These are phyloP conservation scores for Sciurus vulgaris DNA, from an alignment of 2,797 vertebrate species.

Conservation along the genomic window DNA sequence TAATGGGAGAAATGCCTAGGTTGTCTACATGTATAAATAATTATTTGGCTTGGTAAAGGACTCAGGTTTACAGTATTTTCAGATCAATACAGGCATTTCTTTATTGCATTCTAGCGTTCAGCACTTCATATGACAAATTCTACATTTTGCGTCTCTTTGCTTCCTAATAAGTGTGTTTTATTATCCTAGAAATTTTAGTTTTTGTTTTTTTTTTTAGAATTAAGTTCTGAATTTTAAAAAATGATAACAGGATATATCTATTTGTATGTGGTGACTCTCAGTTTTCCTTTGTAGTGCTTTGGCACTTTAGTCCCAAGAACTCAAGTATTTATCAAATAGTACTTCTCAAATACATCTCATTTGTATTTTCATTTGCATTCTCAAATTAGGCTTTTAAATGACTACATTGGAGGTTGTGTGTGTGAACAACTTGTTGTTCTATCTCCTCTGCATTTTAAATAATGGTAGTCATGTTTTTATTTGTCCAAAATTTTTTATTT, in stretches of 20 bases:
- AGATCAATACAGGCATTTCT: not conserved
- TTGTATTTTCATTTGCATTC: not conserved
- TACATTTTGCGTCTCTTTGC: not conserved
- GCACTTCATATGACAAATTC: not conserved
- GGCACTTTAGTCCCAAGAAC: not conserved
- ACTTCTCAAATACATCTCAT: not conserved
- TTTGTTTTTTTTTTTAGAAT: not conserved
- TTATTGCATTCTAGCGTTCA: not conserved
- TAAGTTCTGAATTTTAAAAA: constrained; percentile 5
- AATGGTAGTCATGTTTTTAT: not conserved
- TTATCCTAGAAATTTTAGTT: not conserved
- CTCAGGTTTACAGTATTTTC: not conserved
- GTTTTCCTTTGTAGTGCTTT: not conserved
- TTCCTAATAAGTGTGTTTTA: not conserved
- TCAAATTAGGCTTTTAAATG: not conserved
- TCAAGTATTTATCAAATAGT: not conserved
- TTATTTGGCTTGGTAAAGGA: not conserved
- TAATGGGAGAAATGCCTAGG: not conserved
- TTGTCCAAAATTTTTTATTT: not conserved
- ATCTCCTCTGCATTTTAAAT: not conserved
- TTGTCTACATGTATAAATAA: not conserved
- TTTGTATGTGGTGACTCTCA: not conserved
- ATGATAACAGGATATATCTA: not conserved
- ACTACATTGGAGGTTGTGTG: not conserved
- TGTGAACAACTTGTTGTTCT: not conserved